A percentile compares a stretch with the other conserved stretches of the same genome.
These are phyloP conservation scores for Prochilodus magdalenae DNA, from an alignment of 2,113 vertebrate genomes.

Conservation along the genomic window DNA sequence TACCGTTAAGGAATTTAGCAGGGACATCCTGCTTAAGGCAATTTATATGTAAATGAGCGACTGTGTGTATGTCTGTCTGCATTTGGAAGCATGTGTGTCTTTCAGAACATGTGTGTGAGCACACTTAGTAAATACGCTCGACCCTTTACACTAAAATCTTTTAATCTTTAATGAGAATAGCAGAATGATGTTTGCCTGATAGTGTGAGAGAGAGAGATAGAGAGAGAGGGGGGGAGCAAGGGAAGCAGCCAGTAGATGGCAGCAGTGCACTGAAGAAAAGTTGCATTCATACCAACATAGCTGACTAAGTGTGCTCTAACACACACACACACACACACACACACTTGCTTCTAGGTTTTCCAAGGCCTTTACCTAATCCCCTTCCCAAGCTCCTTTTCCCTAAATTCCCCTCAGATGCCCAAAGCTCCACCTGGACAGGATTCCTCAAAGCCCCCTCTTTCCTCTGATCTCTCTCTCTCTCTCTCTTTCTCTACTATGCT, in stretches of 20 bases:
- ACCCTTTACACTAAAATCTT: background rate
- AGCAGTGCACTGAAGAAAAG: conserved; percentile 42
- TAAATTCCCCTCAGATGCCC: background rate
- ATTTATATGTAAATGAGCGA: conserved; percentile 60
- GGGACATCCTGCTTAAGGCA: conserved; percentile 44
- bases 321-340: conserved; percentile 5
- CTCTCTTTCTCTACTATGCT: background rate
- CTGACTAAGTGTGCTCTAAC: background rate
- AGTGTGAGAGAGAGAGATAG: background rate
- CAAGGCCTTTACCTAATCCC: conserved; percentile 35
- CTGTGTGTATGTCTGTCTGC: conserved; percentile 20
- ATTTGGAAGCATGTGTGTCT: conserved; percentile 2
- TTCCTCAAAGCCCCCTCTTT: conserved; percentile 16
- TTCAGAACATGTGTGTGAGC: conserved; percentile 1
- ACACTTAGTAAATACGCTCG: conserved; percentile 14
- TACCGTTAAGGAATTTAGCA: conserved; percentile 37
- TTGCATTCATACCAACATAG: conserved; percentile 13
- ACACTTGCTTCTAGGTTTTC: background rate
- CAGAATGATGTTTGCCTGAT: conserved; percentile 32
- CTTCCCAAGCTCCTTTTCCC: conserved; percentile 43
- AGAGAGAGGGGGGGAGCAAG: background rate
- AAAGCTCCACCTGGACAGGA: conserved; percentile 20
- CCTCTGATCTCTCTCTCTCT: conserved; percentile 5
- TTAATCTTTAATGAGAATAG: conserved; percentile 25
- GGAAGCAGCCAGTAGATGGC: conserved; percentile 65